Conservation (phyloP, 2,113 vertebrate species). For the Podarcis cretensis region DNA sequence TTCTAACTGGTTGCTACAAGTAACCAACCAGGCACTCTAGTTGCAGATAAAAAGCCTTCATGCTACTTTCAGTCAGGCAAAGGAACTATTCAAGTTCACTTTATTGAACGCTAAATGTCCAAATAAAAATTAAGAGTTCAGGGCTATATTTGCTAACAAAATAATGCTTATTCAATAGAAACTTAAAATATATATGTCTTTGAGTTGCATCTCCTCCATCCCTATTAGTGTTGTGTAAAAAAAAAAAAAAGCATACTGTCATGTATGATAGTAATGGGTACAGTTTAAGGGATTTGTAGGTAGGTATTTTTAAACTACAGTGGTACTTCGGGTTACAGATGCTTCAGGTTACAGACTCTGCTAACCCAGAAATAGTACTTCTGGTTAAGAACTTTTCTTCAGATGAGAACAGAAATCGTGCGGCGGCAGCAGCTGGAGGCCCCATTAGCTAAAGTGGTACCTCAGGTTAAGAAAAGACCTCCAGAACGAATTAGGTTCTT, state of each 20-base stretch:
- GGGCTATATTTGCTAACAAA: background rate
- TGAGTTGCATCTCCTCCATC: background rate
- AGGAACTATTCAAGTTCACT: background rate
- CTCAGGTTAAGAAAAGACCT: too few relatives aligned
- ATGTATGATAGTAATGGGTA: background rate
- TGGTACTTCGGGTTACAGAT: too few relatives aligned
- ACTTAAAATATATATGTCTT: background rate
- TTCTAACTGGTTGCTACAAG: background rate
- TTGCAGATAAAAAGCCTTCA: background rate
- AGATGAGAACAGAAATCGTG: too few relatives aligned
- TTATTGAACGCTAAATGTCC: background rate
- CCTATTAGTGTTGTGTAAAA: background rate
- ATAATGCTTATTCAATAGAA: background rate
- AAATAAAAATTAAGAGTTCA: background rate
- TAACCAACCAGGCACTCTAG: background rate
- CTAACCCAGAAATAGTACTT: too few relatives aligned
- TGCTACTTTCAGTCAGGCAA: background rate
- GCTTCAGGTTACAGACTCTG: too few relatives aligned
- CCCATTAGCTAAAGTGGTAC: too few relatives aligned
- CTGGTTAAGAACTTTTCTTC: too few relatives aligned
- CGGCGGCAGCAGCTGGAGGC: too few relatives aligned
- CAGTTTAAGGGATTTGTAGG: background rate
- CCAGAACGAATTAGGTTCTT: too few relatives aligned
- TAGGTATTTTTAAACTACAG: too few relatives aligned
- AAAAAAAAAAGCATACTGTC: background rate